Base-by-base conservation (phyloP, 1,140 invertebrate genomes). In the Drosophila nigromelanica region DNA sequence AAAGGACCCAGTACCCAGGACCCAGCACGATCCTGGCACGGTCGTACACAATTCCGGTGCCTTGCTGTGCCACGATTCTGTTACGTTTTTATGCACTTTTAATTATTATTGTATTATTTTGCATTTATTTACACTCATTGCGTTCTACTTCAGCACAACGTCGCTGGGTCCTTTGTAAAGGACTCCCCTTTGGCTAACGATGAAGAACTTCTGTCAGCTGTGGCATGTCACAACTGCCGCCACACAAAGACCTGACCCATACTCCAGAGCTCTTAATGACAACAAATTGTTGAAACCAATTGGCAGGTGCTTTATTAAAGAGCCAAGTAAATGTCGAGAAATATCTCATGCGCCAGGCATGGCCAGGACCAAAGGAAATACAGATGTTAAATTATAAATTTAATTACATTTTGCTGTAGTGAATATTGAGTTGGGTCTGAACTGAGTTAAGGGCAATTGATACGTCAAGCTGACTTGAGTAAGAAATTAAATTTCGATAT, bases 81-180 rank as follows among this genome's bases (percentile, higher is more conserved):
- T 56, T 48, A 58, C 35, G 68, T 50, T 67, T 72, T 69, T 70
- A 67, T 73, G 52, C 72, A 61, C 71, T 78, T 83, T 87, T 83
- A 89, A 87, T 89, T 79, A 89, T 89, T 89, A 87, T 87, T 89
- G 78, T 76, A 89, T 89, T 87, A 89, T 83, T 83, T 87, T 89
- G 71, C 82, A 86, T 82, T 86, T 89, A 82, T 86, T 87, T 82
- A 89, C 82, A 61, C 75, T 52, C 74, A 51, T 62, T 45, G 59
- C 30, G 14, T 35, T 35, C 33, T 8, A 35, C 52, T 33, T 39
- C 54, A 30, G 39, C 43, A 35, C 43, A 43, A 30, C 40, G 10
- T 27, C 7, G 7, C 27, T 2, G 5, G 1, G 27, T 27, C 47
- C 63, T 62, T 79, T 73, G 68, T 59, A 21, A 52, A n/a, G 21